phyloP scores from a whole-genome alignment of 2,888 invertebrate species.

The Lobophora halterata region DNA sequence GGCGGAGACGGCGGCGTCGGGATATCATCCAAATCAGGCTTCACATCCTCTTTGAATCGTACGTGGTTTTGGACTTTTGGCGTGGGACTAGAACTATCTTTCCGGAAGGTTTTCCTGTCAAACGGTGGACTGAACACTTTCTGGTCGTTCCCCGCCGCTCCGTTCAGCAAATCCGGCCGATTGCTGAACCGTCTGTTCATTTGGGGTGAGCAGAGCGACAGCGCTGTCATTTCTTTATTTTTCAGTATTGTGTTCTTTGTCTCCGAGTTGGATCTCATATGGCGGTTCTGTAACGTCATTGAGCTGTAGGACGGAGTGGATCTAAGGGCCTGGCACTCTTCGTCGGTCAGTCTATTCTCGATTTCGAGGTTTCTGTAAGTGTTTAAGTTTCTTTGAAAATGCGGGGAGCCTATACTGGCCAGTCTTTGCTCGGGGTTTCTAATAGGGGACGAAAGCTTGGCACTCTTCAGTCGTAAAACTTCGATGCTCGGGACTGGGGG shows the following conservation, averaged over 20 bases:
- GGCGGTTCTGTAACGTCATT: conserved; percentile 67
- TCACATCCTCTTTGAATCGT: conserved; percentile 68
- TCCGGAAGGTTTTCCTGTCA: conserved; percentile 58
- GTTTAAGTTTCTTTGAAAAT: conserved; percentile 81
- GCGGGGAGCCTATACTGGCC: conserved; percentile 83
- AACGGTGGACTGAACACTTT: conserved; percentile 64
- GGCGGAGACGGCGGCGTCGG: conserved; percentile 75
- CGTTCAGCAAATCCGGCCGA: conserved; percentile 66
- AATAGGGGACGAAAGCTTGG: conserved; percentile 65
- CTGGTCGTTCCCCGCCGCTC: conserved; percentile 60
- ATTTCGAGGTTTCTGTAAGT: conserved; percentile 81
- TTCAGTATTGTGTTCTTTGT: conserved; percentile 73
- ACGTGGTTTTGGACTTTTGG: conserved; percentile 71
- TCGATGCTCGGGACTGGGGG: conserved; percentile 85
- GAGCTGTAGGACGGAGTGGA: conserved; percentile 63
- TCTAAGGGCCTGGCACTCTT: conserved; percentile 52
- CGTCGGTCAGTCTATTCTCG: conserved; percentile 62
- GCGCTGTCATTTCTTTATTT: conserved; percentile 67
- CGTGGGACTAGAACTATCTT: conserved; percentile 58
- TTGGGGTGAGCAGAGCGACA: conserved; percentile 79
- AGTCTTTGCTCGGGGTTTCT: conserved; percentile 75
- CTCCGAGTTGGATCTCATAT: conserved; percentile 71
- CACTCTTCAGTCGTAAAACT: conserved; percentile 79
- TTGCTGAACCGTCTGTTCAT: conserved; percentile 75
- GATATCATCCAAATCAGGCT: conserved; percentile 55